Evolutionary conservation across 2,797 vertebrate genomes (phyloP).

Genomic region (Protosalanx chinensis): DNA sequence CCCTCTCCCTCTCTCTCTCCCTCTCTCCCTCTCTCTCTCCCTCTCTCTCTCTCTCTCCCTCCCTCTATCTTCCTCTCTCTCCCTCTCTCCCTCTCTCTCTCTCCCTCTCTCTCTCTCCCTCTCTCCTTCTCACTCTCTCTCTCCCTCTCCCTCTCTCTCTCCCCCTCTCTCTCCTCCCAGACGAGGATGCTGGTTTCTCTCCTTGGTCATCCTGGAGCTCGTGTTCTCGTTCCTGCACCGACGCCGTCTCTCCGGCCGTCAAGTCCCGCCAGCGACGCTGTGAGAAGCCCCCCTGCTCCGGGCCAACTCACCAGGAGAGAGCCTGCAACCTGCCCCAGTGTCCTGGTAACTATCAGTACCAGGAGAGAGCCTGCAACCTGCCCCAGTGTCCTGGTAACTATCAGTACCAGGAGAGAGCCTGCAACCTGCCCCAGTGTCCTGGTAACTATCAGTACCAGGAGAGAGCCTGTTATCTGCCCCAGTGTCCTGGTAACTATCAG

Average conservation of each 20-base stretch:
- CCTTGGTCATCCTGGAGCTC: slow-evolving; percentile 79
- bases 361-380: slow-evolving; percentile 79
- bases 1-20: background rate
- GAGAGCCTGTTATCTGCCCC: too few relatives aligned
- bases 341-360: slow-evolving; percentile 65
- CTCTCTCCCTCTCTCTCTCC: background rate
- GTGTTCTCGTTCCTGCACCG: slow-evolving; percentile 80
- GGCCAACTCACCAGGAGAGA: slow-evolving; percentile 70
- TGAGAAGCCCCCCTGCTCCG: slow-evolving; percentile 68
- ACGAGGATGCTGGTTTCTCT: slow-evolving; percentile 72
- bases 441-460: too few relatives aligned
- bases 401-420: too few relatives aligned
- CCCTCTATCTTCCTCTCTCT: background rate
- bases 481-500: too few relatives aligned
- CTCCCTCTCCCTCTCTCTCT: background rate
- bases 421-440: too few relatives aligned
- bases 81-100: background rate
- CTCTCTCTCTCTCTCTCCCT: background rate
- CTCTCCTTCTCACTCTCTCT: background rate
- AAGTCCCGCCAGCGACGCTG: slow-evolving; percentile 78
- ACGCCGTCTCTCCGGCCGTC: slow-evolving; percentile 58
- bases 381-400: too few relatives aligned
- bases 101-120: background rate
- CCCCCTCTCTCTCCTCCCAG: slow-evolving; percentile 34
- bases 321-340: slow-evolving; percentile 86